Percentiles rank a stretch among this genome's conserved stretches.
phyloP scores from a whole-genome alignment of 2,797 vertebrate species.

The Myotis daubentonii region DNA sequence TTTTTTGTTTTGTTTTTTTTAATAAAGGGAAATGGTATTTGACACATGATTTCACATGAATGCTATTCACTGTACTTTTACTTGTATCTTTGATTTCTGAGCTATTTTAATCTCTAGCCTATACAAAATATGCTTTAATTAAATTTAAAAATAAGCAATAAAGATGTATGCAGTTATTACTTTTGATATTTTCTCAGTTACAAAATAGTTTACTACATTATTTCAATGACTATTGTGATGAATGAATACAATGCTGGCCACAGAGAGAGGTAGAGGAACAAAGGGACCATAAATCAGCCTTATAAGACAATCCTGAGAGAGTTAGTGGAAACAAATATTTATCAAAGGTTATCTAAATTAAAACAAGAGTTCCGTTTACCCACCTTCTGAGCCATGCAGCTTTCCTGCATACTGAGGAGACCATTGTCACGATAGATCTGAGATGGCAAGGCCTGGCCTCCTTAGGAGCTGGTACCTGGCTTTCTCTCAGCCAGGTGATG shows the following conservation, averaged over 20 bases:
- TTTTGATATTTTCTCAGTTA: not conserved
- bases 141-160: not conserved
- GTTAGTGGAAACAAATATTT: conserved; percentile 21
- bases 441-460: not conserved
- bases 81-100: conserved; percentile 16
- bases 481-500: too few relatives aligned
- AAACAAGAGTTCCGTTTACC: not conserved
- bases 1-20: too few relatives aligned
- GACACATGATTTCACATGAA: not conserved
- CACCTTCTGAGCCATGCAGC: not conserved
- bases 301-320: not conserved
- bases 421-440: not conserved
- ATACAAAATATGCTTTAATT: not conserved
- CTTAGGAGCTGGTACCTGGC: not conserved
- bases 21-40: not conserved
- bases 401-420: not conserved
- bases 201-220: not conserved
- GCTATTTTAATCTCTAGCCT: not conserved
- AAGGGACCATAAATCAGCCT: not conserved
- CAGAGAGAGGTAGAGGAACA: not conserved
- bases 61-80: not conserved
- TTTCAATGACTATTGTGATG: not conserved
- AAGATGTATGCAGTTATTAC: not conserved
- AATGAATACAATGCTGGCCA: not conserved
- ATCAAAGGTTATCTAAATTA: conserved; percentile 28